A percentile compares a stretch with the other conserved stretches of the same genome.
phyloP scores from a whole-genome alignment of 2,797 vertebrate species.

The Platyrinchus mystaceus region DNA sequence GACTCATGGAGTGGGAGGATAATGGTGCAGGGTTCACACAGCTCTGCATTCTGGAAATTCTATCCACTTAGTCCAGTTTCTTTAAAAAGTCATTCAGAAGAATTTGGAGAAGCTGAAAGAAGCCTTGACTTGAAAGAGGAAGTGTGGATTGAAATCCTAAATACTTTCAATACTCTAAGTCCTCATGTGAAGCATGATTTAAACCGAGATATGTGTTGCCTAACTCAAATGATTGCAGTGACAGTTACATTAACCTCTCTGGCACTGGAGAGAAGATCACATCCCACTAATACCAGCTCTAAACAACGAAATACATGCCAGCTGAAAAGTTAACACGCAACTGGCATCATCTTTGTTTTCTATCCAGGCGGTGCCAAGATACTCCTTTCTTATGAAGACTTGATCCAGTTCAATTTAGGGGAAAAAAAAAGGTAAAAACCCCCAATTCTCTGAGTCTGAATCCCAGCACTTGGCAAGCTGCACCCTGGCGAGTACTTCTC shows the following conservation, averaged over 20 bases:
- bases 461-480: conserved; percentile 29
- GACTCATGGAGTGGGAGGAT: fast-evolving
- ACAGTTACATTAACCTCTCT: conserved; percentile 31
- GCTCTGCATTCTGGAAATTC: background rate
- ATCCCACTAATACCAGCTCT: background rate
- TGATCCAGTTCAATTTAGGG: conserved; percentile 20
- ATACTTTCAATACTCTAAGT: conserved; percentile 19
- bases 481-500: background rate
- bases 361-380: conserved; percentile 11
- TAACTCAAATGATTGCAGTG: conserved; percentile 17
- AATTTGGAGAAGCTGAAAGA: conserved; percentile 13
- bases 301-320: conserved; percentile 16
- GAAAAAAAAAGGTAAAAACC: background rate
- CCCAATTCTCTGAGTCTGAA: background rate
- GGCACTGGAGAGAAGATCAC: background rate
- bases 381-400: background rate
- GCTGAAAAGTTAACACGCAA: conserved; percentile 19
- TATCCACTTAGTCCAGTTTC: background rate
- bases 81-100: background rate
- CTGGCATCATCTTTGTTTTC: conserved; percentile 27
- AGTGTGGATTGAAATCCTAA: conserved; percentile 37
- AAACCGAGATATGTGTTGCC: conserved; percentile 12
- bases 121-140: conserved; percentile 31
- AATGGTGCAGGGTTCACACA: fast-evolving
- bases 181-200: conserved; percentile 53